Evolutionary conservation across 2,797 vertebrate species (phyloP), one percentile per base, ranked within the genome.

Genomic region (Rousettus madagascariensis): DNA sequence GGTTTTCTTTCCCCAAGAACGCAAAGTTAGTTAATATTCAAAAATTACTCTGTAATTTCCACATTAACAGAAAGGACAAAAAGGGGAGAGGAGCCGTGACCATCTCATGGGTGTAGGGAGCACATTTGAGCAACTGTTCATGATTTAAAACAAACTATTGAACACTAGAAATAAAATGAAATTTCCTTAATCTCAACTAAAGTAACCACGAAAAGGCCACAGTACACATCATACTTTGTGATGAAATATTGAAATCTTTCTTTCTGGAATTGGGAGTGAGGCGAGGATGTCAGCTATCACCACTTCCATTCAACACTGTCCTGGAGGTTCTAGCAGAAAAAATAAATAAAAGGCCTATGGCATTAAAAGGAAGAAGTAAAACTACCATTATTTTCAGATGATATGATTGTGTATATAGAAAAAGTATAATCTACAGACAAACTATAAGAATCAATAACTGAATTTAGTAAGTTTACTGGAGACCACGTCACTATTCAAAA

Each of bases 71-170:
- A 66, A 95, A 91, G 46, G 4, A 6, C n/a, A n/a, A 24, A 86
- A 55, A 53, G 30, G 3, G 11, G 2, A 36, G 55, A 20, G 57
- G 53, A 49, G 17, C 28, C 33, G n/a, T 46, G 30, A 74, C 66
- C n/a, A 65, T 36, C 30, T 74, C 30, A 72, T 8, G 63, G 8
- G n/a, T 33, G 26, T 30, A 61, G 38, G 90, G 79, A 94, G 61
- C 20, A 89, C 5, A 75, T 80, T 57, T 84, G 75, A 26, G 36
- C 77, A 46, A 10, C 16, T 72, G 30, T 33, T 63, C n/a, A 15
- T 94, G 68, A 63, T 72, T 91, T 91, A 74, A 88, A 90, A 43
- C 22, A 79, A 91, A 82, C 33, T 53, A 49, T n/a, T 59, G 38
- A 24, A 86, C 78, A 78, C 12, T 38, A 90, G n/a, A 13, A 69